phyloP scores from a whole-genome alignment of 2,888 invertebrate species.

The Drosophila kambysellisi region DNA sequence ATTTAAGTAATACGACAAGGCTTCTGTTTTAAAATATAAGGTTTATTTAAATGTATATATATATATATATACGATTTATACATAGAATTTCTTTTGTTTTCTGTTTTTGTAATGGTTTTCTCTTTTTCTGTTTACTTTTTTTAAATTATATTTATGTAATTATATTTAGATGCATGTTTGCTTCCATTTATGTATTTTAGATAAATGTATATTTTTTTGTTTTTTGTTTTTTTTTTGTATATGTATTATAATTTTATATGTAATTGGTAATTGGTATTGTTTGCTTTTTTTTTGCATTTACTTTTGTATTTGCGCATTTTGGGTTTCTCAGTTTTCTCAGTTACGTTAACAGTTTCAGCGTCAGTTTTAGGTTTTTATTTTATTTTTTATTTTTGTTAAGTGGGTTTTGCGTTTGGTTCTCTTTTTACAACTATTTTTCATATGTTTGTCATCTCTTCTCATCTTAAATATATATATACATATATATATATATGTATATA shows the following conservation, averaged over 20 bases:
- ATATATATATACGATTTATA: constrained; percentile 58
- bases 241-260: constrained; percentile 30
- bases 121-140: constrained; percentile 6
- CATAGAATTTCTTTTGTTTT: constrained; percentile 52
- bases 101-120: constrained; percentile 22
- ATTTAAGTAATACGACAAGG: background rate
- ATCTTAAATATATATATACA: constrained; percentile 45
- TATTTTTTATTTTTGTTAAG: constrained; percentile 18
- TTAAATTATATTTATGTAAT: constrained; percentile 41
- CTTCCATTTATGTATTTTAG: constrained; percentile 53
- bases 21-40: constrained; percentile 57
- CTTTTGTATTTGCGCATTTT: constrained; percentile 49
- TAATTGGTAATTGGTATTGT: constrained; percentile 58
- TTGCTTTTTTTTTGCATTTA: constrained; percentile 40
- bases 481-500: constrained; percentile 38
- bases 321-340: constrained; percentile 37
- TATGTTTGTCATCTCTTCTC: constrained; percentile 38
- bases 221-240: constrained; percentile 40
- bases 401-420: constrained; percentile 42
- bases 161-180: constrained; percentile 38
- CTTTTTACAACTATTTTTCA: constrained; percentile 10
- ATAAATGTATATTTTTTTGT: constrained; percentile 44
- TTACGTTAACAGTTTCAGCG: constrained; percentile 57
- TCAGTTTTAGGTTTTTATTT: constrained; percentile 42
- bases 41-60: constrained; percentile 75